These are phyloP conservation scores for Lagothrix lagotricha DNA, from an alignment of 2,797 vertebrate species.

Conservation along the genomic window DNA sequence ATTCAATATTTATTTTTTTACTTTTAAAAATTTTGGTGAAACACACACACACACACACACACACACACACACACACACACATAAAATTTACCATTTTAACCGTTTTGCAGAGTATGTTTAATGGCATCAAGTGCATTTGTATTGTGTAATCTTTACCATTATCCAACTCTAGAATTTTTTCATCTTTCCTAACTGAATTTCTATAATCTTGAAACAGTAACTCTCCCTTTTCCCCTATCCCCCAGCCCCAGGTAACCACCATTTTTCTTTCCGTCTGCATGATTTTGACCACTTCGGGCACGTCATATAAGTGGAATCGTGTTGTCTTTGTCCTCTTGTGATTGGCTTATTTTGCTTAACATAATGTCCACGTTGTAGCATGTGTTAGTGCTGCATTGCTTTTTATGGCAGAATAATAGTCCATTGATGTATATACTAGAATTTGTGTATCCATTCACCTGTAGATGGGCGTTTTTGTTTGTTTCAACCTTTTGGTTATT, in stretches of 20 bases:
- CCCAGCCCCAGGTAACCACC: not conserved
- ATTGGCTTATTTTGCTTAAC: not conserved
- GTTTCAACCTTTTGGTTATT: not conserved
- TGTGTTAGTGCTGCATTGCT: not conserved
- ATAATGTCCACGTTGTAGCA: not conserved
- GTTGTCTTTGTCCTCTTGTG: not conserved
- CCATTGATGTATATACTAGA: not conserved
- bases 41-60: too few relatives aligned
- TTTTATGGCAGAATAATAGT: not conserved
- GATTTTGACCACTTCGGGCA: too few relatives aligned
- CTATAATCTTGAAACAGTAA: not conserved
- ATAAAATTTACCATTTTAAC: not conserved
- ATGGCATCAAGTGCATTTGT: not conserved
- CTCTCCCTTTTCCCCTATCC: not conserved
- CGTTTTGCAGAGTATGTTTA: not conserved
- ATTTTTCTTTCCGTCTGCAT: not conserved
- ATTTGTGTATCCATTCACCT: not conserved
- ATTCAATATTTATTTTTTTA: not conserved
- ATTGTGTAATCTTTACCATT: not conserved
- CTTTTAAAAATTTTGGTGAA: not conserved
- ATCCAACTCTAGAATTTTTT: not conserved
- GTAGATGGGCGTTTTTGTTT: not conserved
- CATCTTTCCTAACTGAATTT: not conserved
- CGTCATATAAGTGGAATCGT: not conserved
- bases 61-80: too few relatives aligned